A percentile compares a stretch with the other conserved stretches of the same genome.
Conservation (phyloP, 2,888 invertebrate genomes). For the Nemurella pictetii region DNA sequence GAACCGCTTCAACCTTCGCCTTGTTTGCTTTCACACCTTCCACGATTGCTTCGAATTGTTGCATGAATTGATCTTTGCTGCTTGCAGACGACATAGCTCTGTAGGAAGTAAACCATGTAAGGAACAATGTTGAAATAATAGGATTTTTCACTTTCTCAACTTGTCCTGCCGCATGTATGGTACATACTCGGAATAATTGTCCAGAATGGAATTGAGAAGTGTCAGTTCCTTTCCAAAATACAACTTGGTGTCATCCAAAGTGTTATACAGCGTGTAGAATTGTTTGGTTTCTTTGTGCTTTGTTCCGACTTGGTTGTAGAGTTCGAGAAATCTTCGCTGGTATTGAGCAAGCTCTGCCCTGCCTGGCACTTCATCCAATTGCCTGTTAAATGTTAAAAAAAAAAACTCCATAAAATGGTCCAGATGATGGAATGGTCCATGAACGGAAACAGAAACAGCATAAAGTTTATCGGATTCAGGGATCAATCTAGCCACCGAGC, state of each 20-base stretch:
- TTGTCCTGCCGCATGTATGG: slow-evolving; percentile 23
- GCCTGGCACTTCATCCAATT: slow-evolving; percentile 91
- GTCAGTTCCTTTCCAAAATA: slow-evolving; percentile 91
- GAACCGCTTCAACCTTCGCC: slow-evolving; percentile 65
- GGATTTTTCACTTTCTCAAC: not conserved
- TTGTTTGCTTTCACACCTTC: slow-evolving; percentile 87
- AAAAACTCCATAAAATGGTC: too few species aligned
- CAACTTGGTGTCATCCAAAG: slow-evolving; percentile 88
- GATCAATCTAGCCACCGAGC: too few species aligned
- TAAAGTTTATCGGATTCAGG: too few species aligned
- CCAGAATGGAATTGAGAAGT: slow-evolving; percentile 84
- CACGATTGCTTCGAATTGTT: slow-evolving; percentile 87
- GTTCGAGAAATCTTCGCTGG: slow-evolving; percentile 91
- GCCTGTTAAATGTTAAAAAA: slow-evolving; percentile 53
- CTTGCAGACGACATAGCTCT: slow-evolving; percentile 82
- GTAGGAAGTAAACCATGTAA: slow-evolving; percentile 44
- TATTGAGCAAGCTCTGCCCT: slow-evolving; percentile 93
- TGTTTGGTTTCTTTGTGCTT: slow-evolving; percentile 98
- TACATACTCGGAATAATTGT: slow-evolving; percentile 82
- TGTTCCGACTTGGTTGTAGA: slow-evolving; percentile 94
- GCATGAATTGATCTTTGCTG: slow-evolving; percentile 85
- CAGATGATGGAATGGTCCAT: too few species aligned
- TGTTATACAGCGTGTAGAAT: slow-evolving; percentile 95
- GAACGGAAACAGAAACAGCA: too few species aligned
- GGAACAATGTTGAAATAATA: not conserved